Percentiles rank a stretch among this genome's conserved stretches.
These are phyloP conservation scores for Anisognathus igniventris DNA, from an alignment of 2,797 vertebrate genomes.

Conservation along the genomic window DNA sequence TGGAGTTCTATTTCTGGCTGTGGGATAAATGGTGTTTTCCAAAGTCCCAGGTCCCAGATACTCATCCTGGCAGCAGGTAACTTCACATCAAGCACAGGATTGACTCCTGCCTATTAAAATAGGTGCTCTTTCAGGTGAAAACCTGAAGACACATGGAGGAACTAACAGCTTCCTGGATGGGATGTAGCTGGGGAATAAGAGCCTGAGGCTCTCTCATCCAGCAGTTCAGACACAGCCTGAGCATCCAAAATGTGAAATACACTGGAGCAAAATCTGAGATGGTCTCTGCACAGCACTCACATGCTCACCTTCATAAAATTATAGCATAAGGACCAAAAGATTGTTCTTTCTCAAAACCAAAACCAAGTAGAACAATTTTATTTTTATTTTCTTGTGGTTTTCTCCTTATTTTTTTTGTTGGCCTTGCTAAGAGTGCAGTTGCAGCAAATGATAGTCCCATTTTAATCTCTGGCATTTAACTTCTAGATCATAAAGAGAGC, in stretches of 20 bases:
- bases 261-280: not conserved
- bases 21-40: not conserved
- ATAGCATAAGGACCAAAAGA: not conserved
- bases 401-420: not conserved
- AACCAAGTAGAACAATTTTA: fast-evolving
- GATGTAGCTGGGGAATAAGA: not conserved
- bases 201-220: not conserved
- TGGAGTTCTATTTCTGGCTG: not conserved
- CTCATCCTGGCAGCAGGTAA: fast-evolving
- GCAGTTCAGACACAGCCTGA: not conserved
- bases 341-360: not conserved
- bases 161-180: not conserved
- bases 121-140: not conserved
- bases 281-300: not conserved
- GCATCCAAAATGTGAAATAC: not conserved
- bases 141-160: fast-evolving
- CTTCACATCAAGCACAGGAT: fast-evolving
- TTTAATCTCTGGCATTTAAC: not conserved
- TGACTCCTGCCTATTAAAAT: not conserved
- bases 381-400: not conserved
- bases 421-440: not conserved
- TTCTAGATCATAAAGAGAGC: not conserved
- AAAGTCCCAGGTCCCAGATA: not conserved
- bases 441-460: not conserved
- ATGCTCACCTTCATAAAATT: not conserved